A percentile compares a stretch with the other conserved stretches of the same genome.
Evolutionary conservation across 2,888 invertebrate genomes (phyloP).

Genomic region (Argyresthia goedartella): DNA sequence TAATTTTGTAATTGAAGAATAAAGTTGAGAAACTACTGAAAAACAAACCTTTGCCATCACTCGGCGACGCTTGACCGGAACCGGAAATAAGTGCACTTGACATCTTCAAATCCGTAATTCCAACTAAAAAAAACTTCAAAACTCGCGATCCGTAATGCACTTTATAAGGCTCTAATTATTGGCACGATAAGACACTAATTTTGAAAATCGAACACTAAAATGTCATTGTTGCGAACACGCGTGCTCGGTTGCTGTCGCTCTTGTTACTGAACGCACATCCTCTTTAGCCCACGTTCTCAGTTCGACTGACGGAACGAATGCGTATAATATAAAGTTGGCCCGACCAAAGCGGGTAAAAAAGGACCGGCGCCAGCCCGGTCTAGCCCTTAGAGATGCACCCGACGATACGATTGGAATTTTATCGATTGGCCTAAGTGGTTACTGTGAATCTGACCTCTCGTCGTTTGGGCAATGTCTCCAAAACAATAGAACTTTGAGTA

Average conservation of each 20-base stretch:
- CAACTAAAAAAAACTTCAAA: slow-evolving; percentile 23
- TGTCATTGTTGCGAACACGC: slow-evolving; percentile 30
- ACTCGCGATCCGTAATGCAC: slow-evolving; percentile 20
- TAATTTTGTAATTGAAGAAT: too few relatives aligned
- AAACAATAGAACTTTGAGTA: not conserved
- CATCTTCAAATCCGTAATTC: slow-evolving; percentile 31
- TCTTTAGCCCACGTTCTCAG: slow-evolving; percentile 27
- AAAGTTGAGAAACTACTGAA: too few relatives aligned
- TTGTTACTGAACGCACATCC: slow-evolving; percentile 24
- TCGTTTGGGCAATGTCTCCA: not conserved
- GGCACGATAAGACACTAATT: slow-evolving; percentile 42
- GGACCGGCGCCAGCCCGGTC: slow-evolving; percentile 64
- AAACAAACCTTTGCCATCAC: slow-evolving; percentile 49
- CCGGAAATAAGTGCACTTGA: slow-evolving; percentile 38
- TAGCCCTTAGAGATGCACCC: slow-evolving; percentile 65
- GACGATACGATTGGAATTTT: slow-evolving; percentile 30
- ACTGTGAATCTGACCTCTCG: not conserved
- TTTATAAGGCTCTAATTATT: slow-evolving; percentile 24
- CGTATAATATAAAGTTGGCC: slow-evolving; percentile 40
- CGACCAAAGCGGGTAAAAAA: slow-evolving; percentile 55
- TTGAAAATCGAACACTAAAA: slow-evolving; percentile 18
- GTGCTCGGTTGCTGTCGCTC: slow-evolving; percentile 19
- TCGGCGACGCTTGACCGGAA: slow-evolving; percentile 35
- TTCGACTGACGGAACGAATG: slow-evolving; percentile 40
- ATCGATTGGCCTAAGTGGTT: slow-evolving; percentile 22